Evolutionary conservation across 2,113 vertebrate species (phyloP).

Genomic region (Hymenochirus boettgeri): DNA sequence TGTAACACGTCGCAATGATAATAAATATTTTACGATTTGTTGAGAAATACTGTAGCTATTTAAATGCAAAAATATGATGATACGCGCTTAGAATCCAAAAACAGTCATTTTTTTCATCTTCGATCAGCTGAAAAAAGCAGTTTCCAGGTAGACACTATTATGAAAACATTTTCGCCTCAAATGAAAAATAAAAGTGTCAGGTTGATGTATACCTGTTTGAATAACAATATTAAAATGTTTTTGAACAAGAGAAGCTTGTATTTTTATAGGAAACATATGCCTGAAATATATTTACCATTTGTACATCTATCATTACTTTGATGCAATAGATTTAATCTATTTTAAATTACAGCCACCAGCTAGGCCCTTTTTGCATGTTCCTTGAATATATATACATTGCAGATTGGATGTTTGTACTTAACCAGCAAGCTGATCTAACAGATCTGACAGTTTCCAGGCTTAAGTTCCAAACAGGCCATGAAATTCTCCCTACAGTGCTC

Average conservation of each 20-base stretch:
- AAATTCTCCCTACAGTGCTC: constrained; percentile 27
- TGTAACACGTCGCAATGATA: neutral
- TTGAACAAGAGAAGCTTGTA: neutral
- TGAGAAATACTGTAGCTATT: neutral
- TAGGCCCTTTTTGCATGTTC: constrained; percentile 4
- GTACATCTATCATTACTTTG: constrained; percentile 26
- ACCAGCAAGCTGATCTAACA: constrained; percentile 21
- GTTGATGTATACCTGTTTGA: constrained; percentile 7
- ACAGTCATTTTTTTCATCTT: neutral
- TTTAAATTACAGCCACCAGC: constrained; percentile 30
- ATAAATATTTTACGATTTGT: neutral
- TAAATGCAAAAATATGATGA: neutral
- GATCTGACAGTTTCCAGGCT: constrained; percentile 26
- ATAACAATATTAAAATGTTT: constrained; percentile 5
- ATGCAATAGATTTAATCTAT: constrained; percentile 29
- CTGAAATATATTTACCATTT: constrained; percentile 4
- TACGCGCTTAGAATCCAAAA: neutral
- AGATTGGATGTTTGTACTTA: constrained; percentile 25
- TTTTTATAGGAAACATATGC: neutral
- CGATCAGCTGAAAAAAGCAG: neutral
- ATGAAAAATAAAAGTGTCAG: constrained; percentile 3
- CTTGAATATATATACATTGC: constrained; percentile 30
- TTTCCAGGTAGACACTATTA: neutral
- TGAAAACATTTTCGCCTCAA: neutral
- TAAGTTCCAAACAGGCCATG: constrained; percentile 7